These are phyloP conservation scores for Melitaea cinxia DNA, from an alignment of 1,140 invertebrate species.

Conservation along the genomic window DNA sequence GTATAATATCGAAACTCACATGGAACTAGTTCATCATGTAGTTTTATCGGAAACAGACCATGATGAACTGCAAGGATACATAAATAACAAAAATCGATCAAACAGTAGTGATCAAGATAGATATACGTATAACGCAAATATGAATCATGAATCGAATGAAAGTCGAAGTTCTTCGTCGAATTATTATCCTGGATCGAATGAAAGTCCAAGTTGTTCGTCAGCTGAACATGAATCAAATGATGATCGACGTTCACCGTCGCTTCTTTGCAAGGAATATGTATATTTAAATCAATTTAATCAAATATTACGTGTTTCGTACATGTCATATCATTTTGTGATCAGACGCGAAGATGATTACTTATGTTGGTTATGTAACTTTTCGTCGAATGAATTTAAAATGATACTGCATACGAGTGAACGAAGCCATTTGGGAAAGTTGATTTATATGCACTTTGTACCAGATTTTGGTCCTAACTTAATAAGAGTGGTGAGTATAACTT, in stretches of 20 bases:
- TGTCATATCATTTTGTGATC: constrained; percentile 35
- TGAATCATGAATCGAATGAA: background rate
- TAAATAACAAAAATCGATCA: constrained; percentile 5
- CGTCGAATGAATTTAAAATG: background rate
- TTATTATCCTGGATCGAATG: background rate
- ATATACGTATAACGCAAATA: background rate
- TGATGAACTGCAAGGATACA: background rate
- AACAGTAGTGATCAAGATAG: background rate
- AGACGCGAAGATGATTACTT: constrained; percentile 11
- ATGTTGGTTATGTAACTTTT: constrained; percentile 23
- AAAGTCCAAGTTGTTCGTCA: no score
- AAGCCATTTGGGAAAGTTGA: constrained; percentile 20
- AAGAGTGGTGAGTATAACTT: constrained; percentile 42
- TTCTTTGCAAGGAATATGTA: background rate
- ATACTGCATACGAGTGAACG: background rate
- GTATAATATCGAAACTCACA: constrained; percentile 34
- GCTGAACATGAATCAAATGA: background rate
- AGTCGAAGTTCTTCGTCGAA: background rate
- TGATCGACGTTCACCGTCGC: background rate
- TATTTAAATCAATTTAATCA: constrained; percentile 9
- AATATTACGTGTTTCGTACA: constrained; percentile 11
- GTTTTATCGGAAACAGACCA: constrained; percentile 14
- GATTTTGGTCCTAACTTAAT: constrained; percentile 34
- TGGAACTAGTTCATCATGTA: constrained; percentile 27
- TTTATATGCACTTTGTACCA: constrained; percentile 19